Conservation (phyloP, 2,888 invertebrate species). For the Sphinx pinastri region DNA sequence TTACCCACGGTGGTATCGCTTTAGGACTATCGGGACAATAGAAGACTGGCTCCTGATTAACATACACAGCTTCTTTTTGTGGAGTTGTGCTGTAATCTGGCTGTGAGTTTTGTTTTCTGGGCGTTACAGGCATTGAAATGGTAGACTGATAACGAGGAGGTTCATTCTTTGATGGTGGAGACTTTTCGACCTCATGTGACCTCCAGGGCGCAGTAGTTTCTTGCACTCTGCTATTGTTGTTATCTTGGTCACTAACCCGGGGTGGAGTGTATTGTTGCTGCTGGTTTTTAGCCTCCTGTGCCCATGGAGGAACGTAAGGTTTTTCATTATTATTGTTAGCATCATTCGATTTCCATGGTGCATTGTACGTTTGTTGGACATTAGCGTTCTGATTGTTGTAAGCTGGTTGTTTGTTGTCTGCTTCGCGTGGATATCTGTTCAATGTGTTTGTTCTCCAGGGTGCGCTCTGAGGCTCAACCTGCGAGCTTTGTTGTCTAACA, state of each 20-base stretch:
- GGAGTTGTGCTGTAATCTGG: slow-evolving; percentile 61
- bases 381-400: slow-evolving; percentile 57
- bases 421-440: slow-evolving; percentile 62
- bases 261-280: slow-evolving; percentile 65
- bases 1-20: slow-evolving; percentile 76
- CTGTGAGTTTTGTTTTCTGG: slow-evolving; percentile 64
- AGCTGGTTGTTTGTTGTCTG: slow-evolving; percentile 55
- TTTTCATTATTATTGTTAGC: slow-evolving; percentile 60
- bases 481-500: slow-evolving; percentile 50
- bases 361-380: slow-evolving; percentile 61
- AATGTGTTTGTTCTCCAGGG: slow-evolving; percentile 75
- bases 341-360: slow-evolving; percentile 71
- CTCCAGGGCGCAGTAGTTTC: slow-evolving; percentile 63
- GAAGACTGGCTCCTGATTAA: slow-evolving; percentile 76
- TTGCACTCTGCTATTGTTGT: slow-evolving; percentile 63
- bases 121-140: slow-evolving; percentile 78
- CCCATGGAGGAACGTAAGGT: slow-evolving; percentile 61
- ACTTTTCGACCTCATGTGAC: slow-evolving; percentile 52
- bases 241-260: slow-evolving; percentile 58
- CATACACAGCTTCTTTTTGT: slow-evolving; percentile 74
- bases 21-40: slow-evolving; percentile 78
- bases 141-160: slow-evolving; percentile 76
- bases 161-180: slow-evolving; percentile 53
- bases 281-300: slow-evolving; percentile 60
- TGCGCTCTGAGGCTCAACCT: slow-evolving; percentile 54